phyloP scores from a whole-genome alignment of 2,888 invertebrate species.

The Horisme vitalbata region DNA sequence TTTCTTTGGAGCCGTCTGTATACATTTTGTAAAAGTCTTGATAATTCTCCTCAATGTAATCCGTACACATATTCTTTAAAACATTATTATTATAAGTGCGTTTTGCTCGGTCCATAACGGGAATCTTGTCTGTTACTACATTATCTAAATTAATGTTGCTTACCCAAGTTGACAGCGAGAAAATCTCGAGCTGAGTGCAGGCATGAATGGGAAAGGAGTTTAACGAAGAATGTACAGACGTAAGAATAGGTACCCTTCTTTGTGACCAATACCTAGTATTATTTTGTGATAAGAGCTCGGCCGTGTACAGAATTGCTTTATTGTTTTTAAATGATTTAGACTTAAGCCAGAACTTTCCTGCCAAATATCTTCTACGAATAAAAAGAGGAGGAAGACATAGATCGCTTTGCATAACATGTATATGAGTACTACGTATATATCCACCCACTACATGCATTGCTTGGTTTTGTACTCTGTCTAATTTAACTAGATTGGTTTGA shows the following conservation, averaged over 20 bases:
- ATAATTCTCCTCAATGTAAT: no score
- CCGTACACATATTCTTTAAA: no score
- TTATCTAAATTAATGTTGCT: no score
- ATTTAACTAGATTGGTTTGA: conserved; percentile 22
- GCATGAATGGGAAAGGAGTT: not conserved
- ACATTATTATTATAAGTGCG: no score
- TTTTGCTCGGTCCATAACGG: no score
- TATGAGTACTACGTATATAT: conserved; percentile 29
- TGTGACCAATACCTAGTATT: not conserved
- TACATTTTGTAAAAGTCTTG: no score
- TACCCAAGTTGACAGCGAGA: not conserved
- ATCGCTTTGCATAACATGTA: conserved; percentile 16
- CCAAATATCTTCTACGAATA: conserved; percentile 24
- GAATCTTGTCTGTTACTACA: no score
- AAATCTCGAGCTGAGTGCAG: not conserved
- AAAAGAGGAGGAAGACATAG: conserved; percentile 13
- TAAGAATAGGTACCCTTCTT: not conserved
- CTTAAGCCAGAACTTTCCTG: conserved; percentile 24
- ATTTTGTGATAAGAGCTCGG: not conserved
- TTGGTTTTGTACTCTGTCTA: conserved; percentile 32
- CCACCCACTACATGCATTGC: conserved; percentile 29
- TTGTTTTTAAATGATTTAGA: not conserved
- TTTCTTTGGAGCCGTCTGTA: no score
- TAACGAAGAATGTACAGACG: not conserved
- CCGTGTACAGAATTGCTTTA: not conserved